Percentiles rank a stretch among this genome's conserved stretches.
Conservation (phyloP, 2,888 invertebrate genomes). For the Pammene fasciana region DNA sequence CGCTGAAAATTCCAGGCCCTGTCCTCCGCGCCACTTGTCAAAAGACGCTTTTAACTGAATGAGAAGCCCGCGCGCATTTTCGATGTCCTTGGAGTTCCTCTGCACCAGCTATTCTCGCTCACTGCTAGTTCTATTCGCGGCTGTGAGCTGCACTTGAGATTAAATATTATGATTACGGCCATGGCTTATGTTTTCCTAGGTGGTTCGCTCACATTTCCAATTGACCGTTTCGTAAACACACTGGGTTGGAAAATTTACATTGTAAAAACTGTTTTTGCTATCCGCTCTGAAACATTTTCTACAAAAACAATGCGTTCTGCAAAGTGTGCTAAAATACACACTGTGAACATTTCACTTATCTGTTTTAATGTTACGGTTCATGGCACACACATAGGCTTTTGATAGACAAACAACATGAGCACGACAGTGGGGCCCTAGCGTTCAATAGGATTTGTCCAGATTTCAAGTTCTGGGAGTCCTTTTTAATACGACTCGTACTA, state of each 20-base stretch:
- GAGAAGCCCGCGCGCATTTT: slow-evolving; percentile 30
- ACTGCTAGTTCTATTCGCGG: slow-evolving; percentile 34
- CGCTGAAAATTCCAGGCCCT: slow-evolving; percentile 27
- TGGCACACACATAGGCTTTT: no score
- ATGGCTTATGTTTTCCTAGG: slow-evolving; percentile 6
- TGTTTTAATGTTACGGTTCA: no score
- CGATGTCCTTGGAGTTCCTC: slow-evolving; percentile 35
- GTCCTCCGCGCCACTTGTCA: slow-evolving; percentile 34
- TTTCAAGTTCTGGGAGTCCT: no score
- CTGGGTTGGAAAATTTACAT: not conserved
- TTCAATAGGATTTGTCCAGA: no score
- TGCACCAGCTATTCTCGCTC: slow-evolving; percentile 36
- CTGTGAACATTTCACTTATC: no score
- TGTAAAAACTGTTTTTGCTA: not conserved
- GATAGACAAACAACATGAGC: no score
- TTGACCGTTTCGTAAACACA: slow-evolving; percentile 17
- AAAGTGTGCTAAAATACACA: no score
- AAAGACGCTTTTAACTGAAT: slow-evolving; percentile 36
- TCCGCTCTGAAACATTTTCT: no score
- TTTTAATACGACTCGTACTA: no score
- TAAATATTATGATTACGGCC: slow-evolving; percentile 24
- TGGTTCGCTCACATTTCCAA: slow-evolving; percentile 14
- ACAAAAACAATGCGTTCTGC: no score
- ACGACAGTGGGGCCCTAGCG: no score
- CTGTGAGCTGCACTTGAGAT: slow-evolving; percentile 28